Evolutionary conservation across 2,888 invertebrate genomes (phyloP).

Genomic region (Mythimna pallens): DNA sequence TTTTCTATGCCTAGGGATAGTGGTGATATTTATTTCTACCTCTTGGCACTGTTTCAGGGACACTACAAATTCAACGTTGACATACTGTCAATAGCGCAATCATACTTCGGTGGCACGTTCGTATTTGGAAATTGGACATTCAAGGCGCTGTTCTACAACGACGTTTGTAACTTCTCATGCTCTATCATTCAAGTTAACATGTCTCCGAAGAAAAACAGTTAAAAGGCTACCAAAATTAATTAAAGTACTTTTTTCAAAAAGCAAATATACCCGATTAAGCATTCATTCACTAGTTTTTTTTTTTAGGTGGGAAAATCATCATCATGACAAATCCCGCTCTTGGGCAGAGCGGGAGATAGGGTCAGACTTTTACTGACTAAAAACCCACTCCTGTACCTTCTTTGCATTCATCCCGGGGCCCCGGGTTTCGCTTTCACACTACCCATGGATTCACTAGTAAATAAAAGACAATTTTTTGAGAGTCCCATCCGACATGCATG

Average conservation of each 20-base stretch:
- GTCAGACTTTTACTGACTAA: too few species aligned
- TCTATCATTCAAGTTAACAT: slow-evolving; percentile 31
- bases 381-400: too few species aligned
- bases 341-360: too few species aligned
- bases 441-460: too few species aligned
- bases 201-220: slow-evolving; percentile 29
- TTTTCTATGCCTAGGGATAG: neutral
- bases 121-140: slow-evolving; percentile 67
- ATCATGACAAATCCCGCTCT: too few species aligned
- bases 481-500: too few species aligned
- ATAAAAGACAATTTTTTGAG: too few species aligned
- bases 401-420: too few species aligned
- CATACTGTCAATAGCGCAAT: slow-evolving; percentile 45
- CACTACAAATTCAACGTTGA: slow-evolving; percentile 49
- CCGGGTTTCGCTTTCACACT: too few species aligned
- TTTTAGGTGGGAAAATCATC: too few species aligned
- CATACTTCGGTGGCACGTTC: slow-evolving; percentile 65
- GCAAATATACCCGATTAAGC: neutral
- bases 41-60: slow-evolving; percentile 45
- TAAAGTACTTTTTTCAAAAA: neutral
- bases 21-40: too few species aligned
- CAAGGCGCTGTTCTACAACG: slow-evolving; percentile 59
- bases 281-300: too few species aligned
- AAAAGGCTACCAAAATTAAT: neutral
- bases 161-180: slow-evolving; percentile 68